Conservation (phyloP, 2,888 invertebrate species). For the Drosophila histrio region DNA sequence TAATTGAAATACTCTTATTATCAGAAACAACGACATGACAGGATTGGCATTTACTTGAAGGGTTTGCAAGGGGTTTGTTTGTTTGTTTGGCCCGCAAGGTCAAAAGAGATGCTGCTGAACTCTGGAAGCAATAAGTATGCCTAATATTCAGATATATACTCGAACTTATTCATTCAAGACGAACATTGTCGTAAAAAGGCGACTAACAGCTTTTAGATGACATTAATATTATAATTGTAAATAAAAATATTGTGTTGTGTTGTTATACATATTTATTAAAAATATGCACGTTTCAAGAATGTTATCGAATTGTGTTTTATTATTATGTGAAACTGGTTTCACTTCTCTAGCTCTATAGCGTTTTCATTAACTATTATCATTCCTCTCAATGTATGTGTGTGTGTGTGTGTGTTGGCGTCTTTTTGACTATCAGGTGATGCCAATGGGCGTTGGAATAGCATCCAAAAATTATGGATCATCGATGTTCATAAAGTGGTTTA, state of each 20-base stretch:
- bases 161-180: constrained; percentile 14
- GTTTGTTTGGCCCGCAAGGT: constrained; percentile 7
- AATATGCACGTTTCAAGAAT: constrained; percentile 68
- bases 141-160: not conserved
- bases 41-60: not conserved
- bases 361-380: constrained; percentile 50
- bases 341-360: constrained; percentile 31
- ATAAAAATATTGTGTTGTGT: not conserved
- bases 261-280: constrained; percentile 57
- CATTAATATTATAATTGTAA: constrained; percentile 18
- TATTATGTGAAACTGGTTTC: constrained; percentile 65
- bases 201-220: constrained; percentile 14
- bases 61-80: not conserved
- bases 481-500: constrained; percentile 37
- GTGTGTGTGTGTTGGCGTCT: constrained; percentile 1
- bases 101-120: constrained; percentile 8
- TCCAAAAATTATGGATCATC: constrained; percentile 57
- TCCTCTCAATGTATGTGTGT: not conserved
- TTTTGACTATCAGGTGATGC: constrained; percentile 4
- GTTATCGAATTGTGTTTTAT: constrained; percentile 66
- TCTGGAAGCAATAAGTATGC: constrained; percentile 2
- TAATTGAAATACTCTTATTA: constrained; percentile 40
- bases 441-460: constrained; percentile 20
- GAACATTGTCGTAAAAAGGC: constrained; percentile 7
- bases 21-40: not conserved